Evolutionary conservation across 2,888 invertebrate genomes (phyloP), one percentile per base, ranked within the genome.

Genomic region (Morpho achilles): DNA sequence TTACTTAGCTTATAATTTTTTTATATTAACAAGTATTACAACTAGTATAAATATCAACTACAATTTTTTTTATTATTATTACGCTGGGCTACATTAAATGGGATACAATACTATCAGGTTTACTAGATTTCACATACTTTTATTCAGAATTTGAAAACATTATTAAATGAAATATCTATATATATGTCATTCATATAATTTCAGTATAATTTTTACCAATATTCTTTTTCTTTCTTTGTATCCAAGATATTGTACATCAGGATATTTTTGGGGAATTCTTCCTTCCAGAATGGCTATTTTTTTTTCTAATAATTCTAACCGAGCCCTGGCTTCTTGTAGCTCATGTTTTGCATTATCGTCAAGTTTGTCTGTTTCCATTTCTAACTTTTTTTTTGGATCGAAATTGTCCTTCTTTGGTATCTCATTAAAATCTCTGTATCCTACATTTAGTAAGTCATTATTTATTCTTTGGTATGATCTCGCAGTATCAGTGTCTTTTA

Each of bases 181-280:
- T 32, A 5, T 32, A 32, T 32, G 4, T 2, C 5, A 32, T 32
- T 32, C 32, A 32, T 32, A 32, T 32, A 43, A 43, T 6, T 7
- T 9, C 43, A 43, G n/a, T 43, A 9, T 43, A 43, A 43, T 45
- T n/a, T n/a, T 85, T 77, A 98, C 96, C 87, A 99, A 87, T 73
- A 99, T 98, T 67, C 99, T 92, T 80, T 97, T 98, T 58, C 99
- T 93, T 68, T 96, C 95, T 75, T 97, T 95, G 79, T 98, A 98
- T 69, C 97, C 98, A 10, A 98, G 91, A 79, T 97, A 98, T 78
- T 95, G 96, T 0, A 99, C 98, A 77, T 96, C 94, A 0, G 98
- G 98, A 88, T 95, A 98, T 68, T 94, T 95, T 71, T 96, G 96
- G 1, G 96, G 95, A 50, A 96, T 92, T 73, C 94, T 92, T 3